Base-by-base conservation (phyloP, 2,113 vertebrate species). In the Rhinogobius similis region DNA sequence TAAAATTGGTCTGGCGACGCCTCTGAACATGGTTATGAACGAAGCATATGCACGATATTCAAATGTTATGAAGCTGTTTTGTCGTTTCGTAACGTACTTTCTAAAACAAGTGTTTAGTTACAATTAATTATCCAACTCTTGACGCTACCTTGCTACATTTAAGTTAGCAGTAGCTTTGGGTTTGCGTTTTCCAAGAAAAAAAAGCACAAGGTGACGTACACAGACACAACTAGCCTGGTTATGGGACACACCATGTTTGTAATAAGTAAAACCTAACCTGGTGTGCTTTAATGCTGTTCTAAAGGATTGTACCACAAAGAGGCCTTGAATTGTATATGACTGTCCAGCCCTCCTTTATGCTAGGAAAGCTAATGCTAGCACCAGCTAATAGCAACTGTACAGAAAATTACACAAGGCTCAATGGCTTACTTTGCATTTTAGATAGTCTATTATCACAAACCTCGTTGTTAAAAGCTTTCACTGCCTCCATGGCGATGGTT, bases 381-480 rank as follows among this genome's bases (percentile, higher is more conserved):
- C 72, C 80, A 81, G 78, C 83, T 39, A 65, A 16, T 64, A 63
- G 80, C 81, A 21, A 44, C 61, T 21, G 75, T 64, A 58, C 81
- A 32, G 39, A 43, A 48, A 59, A 65, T 55, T n/a, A 32, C 1
- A 50, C 65, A 39, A 18, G 38, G 23, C 67, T 11, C 29, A 16
- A 39, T 14, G 8, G 16, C 5, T 5, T 12, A 8, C 21, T 4
- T 59, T 29, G 70, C 3, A 29, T 52, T 29, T 52, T 20, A 23
- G 46, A 70, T 8, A 18, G 39, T 73, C 76, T 20, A 32, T 36
- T 75, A 2, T 69, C 41, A 94, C 93, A 84, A 91, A 94, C 93
- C 93, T 94, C 93, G 74, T 90, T 90, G 87, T 94, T 94, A 82
- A 94, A 94, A 55, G 92, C 82, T 91, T 94, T 94, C 48, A 94